A percentile compares a stretch with the other conserved stretches of the same genome.
These are phyloP conservation scores for Endomychus coccineus DNA, from an alignment of 2,888 invertebrate genomes.

Conservation along the genomic window DNA sequence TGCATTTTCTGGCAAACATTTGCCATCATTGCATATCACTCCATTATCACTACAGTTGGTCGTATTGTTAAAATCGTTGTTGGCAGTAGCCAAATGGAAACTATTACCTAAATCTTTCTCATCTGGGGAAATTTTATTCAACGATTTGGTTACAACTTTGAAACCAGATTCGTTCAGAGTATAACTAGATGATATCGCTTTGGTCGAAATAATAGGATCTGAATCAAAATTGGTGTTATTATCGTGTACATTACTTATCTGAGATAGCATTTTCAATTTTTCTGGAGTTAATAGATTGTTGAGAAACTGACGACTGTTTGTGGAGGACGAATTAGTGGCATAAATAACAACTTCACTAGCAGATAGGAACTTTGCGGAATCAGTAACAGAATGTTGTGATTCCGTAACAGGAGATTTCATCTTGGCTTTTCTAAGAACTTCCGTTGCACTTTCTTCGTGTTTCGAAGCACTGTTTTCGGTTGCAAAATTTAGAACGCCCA, in stretches of 20 bases:
- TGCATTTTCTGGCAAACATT: conserved; percentile 57
- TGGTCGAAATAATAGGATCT: conserved; percentile 51
- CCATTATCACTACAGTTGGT: conserved; percentile 22
- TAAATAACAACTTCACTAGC: conserved; percentile 21
- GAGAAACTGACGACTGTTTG: conserved; percentile 19
- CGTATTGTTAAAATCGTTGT: not conserved
- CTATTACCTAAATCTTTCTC: conserved; percentile 40
- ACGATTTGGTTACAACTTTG: conserved; percentile 58
- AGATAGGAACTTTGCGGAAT: conserved; percentile 14
- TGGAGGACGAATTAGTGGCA: conserved; percentile 26
- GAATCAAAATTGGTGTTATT: conserved; percentile 44
- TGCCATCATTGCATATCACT: conserved; percentile 55
- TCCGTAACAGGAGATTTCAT: conserved; percentile 24
- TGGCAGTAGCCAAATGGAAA: not conserved
- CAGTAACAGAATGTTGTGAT: no score
- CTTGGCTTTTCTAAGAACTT: conserved; percentile 29
- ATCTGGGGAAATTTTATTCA: conserved; percentile 48
- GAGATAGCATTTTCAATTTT: conserved; percentile 48
- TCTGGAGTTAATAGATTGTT: conserved; percentile 30
- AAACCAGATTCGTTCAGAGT: conserved; percentile 58
- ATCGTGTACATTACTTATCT: conserved; percentile 50
- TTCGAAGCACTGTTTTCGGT: conserved; percentile 24
- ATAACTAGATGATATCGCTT: conserved; percentile 55
- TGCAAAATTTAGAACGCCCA: conserved; percentile 35
- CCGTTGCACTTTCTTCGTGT: conserved; percentile 17